A percentile compares a stretch with the other conserved stretches of the same genome.
Evolutionary conservation across 2,113 vertebrate genomes (phyloP).

Genomic region (Petroica traversi): DNA sequence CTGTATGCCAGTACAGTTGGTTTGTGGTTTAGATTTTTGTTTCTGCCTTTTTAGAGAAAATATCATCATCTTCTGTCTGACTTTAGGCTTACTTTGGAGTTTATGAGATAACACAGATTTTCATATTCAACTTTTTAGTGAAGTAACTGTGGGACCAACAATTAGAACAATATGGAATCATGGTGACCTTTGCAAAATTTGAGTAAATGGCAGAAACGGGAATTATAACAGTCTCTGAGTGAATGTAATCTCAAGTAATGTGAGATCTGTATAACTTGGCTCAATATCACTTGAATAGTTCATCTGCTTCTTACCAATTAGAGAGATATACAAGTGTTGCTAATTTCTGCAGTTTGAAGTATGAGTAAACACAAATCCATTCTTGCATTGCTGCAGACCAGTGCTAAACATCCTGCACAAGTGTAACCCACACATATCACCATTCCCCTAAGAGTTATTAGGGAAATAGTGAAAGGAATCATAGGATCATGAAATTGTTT

Average conservation of each 20-base stretch:
- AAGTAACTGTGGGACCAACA: neutral
- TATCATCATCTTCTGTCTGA: neutral
- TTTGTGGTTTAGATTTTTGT: neutral
- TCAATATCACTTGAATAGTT: neutral
- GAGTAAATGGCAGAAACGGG: neutral
- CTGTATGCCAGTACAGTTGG: neutral
- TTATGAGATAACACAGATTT: neutral
- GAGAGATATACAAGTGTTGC: neutral
- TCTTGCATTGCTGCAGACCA: neutral
- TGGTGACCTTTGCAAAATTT: neutral
- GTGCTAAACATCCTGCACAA: neutral
- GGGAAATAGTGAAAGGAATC: neutral
- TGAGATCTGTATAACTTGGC: neutral
- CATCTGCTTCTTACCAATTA: neutral
- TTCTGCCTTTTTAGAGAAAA: neutral
- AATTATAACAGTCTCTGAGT: neutral
- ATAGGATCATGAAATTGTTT: neutral
- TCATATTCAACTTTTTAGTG: neutral
- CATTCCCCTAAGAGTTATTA: neutral
- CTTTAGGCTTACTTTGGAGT: neutral
- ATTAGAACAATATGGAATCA: neutral
- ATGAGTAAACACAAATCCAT: neutral
- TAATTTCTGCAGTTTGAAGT: neutral
- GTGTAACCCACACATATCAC: neutral
- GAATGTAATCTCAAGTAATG: neutral